Percentiles rank a stretch among this genome's conserved stretches.
These are phyloP conservation scores for Toxotes jaculatrix DNA, from an alignment of 2,113 vertebrate species.

Conservation along the genomic window DNA sequence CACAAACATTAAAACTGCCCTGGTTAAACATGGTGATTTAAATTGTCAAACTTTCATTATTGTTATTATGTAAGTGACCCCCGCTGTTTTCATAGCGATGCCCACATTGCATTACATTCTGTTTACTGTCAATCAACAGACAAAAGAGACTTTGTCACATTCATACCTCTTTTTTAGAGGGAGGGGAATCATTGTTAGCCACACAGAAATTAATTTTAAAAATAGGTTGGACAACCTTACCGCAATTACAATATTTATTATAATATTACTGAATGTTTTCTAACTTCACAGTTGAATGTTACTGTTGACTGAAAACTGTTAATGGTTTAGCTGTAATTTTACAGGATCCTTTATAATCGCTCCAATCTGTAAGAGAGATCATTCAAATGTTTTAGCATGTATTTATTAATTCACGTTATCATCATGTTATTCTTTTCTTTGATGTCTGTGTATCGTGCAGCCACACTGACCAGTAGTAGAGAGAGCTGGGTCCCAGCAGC, in stretches of 20 bases:
- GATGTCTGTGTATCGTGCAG: too few species aligned
- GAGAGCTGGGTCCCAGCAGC: slow-evolving; percentile 89
- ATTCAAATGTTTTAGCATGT: too few species aligned
- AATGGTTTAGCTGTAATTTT: not conserved
- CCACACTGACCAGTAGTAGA: slow-evolving; percentile 94
- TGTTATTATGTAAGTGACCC: not conserved
- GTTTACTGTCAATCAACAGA: not conserved
- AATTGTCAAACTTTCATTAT: not conserved
- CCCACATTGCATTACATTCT: not conserved
- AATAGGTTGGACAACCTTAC: not conserved
- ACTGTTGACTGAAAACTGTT: not conserved
- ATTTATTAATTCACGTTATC: too few species aligned
- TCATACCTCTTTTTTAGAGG: not conserved
- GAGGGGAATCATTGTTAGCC: not conserved
- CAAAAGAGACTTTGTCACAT: not conserved
- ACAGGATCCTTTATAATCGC: not conserved
- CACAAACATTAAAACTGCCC: not conserved
- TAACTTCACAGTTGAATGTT: not conserved
- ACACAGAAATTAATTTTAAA: not conserved
- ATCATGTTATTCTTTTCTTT: too few species aligned
- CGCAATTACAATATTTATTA: not conserved
- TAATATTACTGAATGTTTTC: not conserved
- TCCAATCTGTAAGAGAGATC: not conserved
- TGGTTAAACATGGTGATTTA: not conserved
- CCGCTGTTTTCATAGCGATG: not conserved